Base-by-base conservation (phyloP, 2,797 vertebrate species). In the Champsocephalus esox region DNA sequence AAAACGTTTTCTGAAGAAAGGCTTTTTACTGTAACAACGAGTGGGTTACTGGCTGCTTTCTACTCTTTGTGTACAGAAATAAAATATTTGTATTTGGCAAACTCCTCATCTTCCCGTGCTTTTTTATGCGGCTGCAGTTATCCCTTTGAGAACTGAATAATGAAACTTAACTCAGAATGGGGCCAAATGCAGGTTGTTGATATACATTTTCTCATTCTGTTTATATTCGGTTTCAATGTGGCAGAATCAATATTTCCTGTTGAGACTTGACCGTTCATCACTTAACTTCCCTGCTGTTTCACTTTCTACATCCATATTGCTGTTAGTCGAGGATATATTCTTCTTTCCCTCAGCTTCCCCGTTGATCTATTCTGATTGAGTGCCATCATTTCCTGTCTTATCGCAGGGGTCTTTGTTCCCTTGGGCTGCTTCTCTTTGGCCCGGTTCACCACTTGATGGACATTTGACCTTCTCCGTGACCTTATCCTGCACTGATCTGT, bases 1-100 rank as follows among this genome's bases (percentile, higher is more conserved):
- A 86, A 90, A 84, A 90, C 64, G 87, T 92, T 93, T 93, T 91
- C 88, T 91, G 92, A 90, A 82, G 84, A 93, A 87, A 90, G 83
- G 87, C 87, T 91, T 96, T 95, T 93, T 94, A 92, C 74, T 89
- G 88, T 90, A 92, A 94, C 93, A 93, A 93, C 84, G 76, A 92
- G 87, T 88, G 88, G 85, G 86, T 94, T 91, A 92, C 91, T 92
- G 93, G 90, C 93, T 95, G 95, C 89, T 93, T 93, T 95, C 91
- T 94, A 95, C 95, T 95, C 77, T 95, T 94, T 94, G 91, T 95
- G 94, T 95, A 95, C 93, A 95, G 92, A 94, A 94, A 94, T 94
- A 92, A 94, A 93, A 93, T 92, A 96, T 97, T 96, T 97, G 94
- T 97, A 97, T 96, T 97, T 96, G 93, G 92, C 93, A 91, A 94